Base-by-base conservation (phyloP, 2,797 vertebrate species). In the Danionella dracula region DNA sequence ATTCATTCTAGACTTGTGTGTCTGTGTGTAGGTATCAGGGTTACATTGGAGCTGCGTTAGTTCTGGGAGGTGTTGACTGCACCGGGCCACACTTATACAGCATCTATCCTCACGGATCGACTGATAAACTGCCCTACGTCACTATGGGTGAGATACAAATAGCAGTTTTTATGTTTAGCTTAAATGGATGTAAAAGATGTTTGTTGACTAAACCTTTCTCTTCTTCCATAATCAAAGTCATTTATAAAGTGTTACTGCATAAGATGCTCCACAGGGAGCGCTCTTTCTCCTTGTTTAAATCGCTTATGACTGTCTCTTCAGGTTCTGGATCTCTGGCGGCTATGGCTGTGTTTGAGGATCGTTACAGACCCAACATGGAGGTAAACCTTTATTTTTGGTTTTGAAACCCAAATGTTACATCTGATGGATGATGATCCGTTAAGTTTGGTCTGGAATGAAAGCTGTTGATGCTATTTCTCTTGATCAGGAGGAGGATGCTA, bases 71-170 rank as follows among this genome's bases (percentile, higher is more conserved):
- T 16, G 89, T 99, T 6, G 95, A 99, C 63, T 87, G 92, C 69
- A 90, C 90, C 0, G 96, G 96, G 0, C 91, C 93, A 23, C 96
- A 98, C 69, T 91, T 99, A 8, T 99, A 99, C 87, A 93, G 95
- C 87, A 99, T 99, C 78, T 95, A 98, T 79, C 96, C 96, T 21
- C 95, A 99, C 0, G 96, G 96, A 40, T 99, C 96, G 4, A 99
- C 96, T 2, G 96, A 99, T 86, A 97, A 95, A 71, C 83, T 99
- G 69, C 96, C 96, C 21, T 99, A 97, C 0, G 95, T 99, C 78
- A 99, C 96, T 42, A 99, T 99, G 96, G 96, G 96, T 99, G 69
- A 89, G 94, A 17, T 5, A 16, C 10, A 10, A 7, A 1, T 6
- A 31, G 29, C 29, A 31, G n/a, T n/a, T n/a, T n/a, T n/a, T n/a